phyloP scores from a whole-genome alignment of 1,140 invertebrate genomes.

The Microplitis mediator region DNA sequence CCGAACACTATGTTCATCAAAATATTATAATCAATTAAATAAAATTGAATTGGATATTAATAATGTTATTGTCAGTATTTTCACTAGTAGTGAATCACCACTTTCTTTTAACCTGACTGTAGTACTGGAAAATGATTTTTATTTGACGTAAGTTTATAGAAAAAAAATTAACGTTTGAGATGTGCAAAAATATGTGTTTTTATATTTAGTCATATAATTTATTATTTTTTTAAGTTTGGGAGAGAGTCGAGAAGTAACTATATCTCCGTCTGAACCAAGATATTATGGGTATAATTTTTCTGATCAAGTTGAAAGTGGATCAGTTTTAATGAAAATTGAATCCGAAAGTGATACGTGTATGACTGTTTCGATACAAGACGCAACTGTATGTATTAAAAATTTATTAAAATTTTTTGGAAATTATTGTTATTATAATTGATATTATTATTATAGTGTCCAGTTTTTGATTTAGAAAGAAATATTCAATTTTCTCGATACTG shows the following conservation, averaged over 20 bases:
- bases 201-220: conserved; percentile 1
- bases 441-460: conserved; percentile 61
- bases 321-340: conserved; percentile 64
- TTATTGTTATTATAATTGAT: conserved; percentile 1
- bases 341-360: conserved; percentile 66
- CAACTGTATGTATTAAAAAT: conserved; percentile 55
- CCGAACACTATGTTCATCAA: conserved; percentile 64
- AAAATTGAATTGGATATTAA: conserved; percentile 37
- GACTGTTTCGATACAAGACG: conserved; percentile 69
- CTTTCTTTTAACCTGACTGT: conserved; percentile 57
- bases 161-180: too few species aligned
- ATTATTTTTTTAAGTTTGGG: conserved; percentile 32
- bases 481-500: conserved; percentile 68
- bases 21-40: conserved; percentile 40
- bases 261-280: conserved; percentile 61
- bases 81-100: conserved; percentile 54
- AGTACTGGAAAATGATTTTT: conserved; percentile 53
- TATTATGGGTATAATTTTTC: conserved; percentile 67
- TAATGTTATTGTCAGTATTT: conserved; percentile 62
- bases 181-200: not conserved
- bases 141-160: conserved; percentile 51
- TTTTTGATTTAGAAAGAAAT: conserved; percentile 66
- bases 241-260: conserved; percentile 35
- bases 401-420: not conserved
- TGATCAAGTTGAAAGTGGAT: conserved; percentile 53